phyloP scores from a whole-genome alignment of 1,140 invertebrate species.

The Neodiprion virginianus region DNA sequence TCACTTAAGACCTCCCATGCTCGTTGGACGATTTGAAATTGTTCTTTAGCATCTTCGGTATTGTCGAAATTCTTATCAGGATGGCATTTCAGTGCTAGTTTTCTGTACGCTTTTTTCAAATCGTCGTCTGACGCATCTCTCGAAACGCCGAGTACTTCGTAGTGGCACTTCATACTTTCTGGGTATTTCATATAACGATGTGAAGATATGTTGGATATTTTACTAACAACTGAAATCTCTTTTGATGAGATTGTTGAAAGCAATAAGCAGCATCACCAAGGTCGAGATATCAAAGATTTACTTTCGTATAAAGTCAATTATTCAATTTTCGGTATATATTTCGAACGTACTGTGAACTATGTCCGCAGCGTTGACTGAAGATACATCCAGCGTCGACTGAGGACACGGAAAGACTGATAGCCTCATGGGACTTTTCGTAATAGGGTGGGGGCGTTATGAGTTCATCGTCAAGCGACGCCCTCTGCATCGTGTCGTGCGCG shows the following conservation, averaged over 20 bases:
- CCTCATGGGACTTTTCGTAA: too few relatives aligned
- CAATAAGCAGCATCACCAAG: too few relatives aligned
- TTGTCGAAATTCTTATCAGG: constrained; percentile 93
- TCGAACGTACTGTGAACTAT: background rate
- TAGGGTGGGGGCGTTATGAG: too few relatives aligned
- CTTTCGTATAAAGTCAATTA: background rate
- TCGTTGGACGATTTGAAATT: constrained; percentile 93
- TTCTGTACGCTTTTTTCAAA: constrained; percentile 91
- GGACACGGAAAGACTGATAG: too few relatives aligned
- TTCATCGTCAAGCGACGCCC: too few relatives aligned
- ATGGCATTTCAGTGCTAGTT: constrained; percentile 82
- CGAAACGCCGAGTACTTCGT: constrained; percentile 84
- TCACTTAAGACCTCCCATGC: constrained; percentile 96
- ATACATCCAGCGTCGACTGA: too few relatives aligned
- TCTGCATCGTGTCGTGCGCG: too few relatives aligned
- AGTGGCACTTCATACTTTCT: constrained; percentile 84
- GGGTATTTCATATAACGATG: constrained; percentile 1
- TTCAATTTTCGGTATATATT: background rate
- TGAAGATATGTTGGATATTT: background rate
- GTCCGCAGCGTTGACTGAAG: too few relatives aligned
- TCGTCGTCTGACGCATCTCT: constrained; percentile 78
- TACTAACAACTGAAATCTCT: background rate
- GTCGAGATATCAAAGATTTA: too few relatives aligned
- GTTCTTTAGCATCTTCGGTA: constrained; percentile 83
- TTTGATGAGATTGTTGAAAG: too few relatives aligned